Percentiles rank a stretch among this genome's conserved stretches.
Evolutionary conservation across 2,797 vertebrate genomes (phyloP).

Genomic region (Ctenopoma multispine): DNA sequence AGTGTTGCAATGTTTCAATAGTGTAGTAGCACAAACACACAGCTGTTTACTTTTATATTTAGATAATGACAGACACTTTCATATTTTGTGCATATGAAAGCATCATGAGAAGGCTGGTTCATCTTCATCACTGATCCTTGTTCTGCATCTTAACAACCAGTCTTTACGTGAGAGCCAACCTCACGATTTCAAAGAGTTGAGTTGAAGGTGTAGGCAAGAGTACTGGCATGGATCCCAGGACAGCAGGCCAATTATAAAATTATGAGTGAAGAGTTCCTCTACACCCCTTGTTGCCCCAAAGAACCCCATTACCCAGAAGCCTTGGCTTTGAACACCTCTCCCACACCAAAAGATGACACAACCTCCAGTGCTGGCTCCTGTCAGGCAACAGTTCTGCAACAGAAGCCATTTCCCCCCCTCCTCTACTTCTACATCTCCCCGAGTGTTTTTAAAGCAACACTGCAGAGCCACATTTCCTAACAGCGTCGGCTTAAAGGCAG

Average conservation of each 20-base stretch:
- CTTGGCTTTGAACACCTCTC: constrained; percentile 82
- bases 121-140: constrained; percentile 36
- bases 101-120: constrained; percentile 44
- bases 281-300: constrained; percentile 63
- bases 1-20: not conserved
- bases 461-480: constrained; percentile 73
- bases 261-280: constrained; percentile 79
- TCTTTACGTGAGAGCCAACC: constrained; percentile 47
- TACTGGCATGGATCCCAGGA: constrained; percentile 65
- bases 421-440: constrained; percentile 60
- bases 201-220: constrained; percentile 76
- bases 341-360: constrained; percentile 76
- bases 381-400: constrained; percentile 78
- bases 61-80: not conserved
- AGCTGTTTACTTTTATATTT: not conserved
- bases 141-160: constrained; percentile 29
- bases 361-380: constrained; percentile 78
- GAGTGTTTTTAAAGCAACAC: constrained; percentile 68
- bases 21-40: not conserved
- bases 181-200: constrained; percentile 70
- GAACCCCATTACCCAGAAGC: constrained; percentile 79
- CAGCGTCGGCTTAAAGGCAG: constrained; percentile 78
- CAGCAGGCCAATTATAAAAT: constrained; percentile 82
- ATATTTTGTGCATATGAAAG: constrained; percentile 5
- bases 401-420: constrained; percentile 53